Conservation (phyloP, 2,797 vertebrate genomes). For the Hippoglossus hippoglossus region DNA sequence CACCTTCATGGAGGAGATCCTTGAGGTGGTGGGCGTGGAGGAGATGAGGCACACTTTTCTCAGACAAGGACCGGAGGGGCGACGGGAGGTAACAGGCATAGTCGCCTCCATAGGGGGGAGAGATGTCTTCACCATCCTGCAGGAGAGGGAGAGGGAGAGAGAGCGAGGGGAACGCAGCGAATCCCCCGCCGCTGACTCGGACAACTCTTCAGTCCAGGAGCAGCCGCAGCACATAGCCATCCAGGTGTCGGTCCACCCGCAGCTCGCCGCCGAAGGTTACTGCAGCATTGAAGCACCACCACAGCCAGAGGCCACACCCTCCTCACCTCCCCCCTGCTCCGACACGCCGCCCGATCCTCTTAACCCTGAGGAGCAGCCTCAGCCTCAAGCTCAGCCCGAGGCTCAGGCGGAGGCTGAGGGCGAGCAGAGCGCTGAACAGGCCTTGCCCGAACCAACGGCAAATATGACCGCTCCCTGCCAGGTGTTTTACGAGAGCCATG, state of each 20-base stretch:
- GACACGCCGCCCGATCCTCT: conserved; percentile 19
- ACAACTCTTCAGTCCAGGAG: conserved; percentile 92
- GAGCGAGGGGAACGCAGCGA: conserved; percentile 86
- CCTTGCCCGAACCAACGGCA: background rate
- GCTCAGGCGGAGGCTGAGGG: background rate
- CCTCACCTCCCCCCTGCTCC: conserved; percentile 70
- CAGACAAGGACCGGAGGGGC: conserved; percentile 87
- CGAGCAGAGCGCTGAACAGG: conserved; percentile 33
- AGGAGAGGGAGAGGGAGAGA: conserved; percentile 81
- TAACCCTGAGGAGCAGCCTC: conserved; percentile 32
- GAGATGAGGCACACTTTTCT: conserved; percentile 96
- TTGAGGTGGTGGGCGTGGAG: conserved; percentile 97
- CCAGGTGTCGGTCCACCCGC: conserved; percentile 94
- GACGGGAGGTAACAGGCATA: conserved; percentile 67
- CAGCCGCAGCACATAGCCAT: conserved; percentile 96
- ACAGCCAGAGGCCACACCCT: conserved; percentile 60
- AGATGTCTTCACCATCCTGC: conserved; percentile 91
- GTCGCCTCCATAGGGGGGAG: conserved; percentile 66
- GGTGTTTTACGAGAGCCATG: conserved; percentile 96
- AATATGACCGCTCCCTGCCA: conserved; percentile 69
- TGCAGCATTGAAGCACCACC: conserved; percentile 78
- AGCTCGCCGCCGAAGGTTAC: conserved; percentile 78
- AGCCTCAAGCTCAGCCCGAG: no score
- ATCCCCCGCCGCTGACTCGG: conserved; percentile 92
- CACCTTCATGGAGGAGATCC: conserved; percentile 98